Percentiles rank a stretch among this genome's conserved stretches.
phyloP scores from a whole-genome alignment of 2,888 invertebrate genomes.

The Griposia aprilina region DNA sequence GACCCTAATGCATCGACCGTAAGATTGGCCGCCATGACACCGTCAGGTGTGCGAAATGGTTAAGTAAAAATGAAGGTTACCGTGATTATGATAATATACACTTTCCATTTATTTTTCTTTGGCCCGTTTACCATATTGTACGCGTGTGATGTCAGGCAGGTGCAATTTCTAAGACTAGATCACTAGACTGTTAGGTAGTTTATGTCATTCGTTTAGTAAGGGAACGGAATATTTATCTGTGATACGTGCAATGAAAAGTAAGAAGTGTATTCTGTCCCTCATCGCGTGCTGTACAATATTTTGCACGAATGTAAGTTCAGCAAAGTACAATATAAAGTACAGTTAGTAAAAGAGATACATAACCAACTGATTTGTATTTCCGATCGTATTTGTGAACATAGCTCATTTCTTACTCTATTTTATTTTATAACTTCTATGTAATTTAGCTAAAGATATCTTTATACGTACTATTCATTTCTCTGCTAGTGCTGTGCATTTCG shows the following conservation, averaged over 20 bases:
- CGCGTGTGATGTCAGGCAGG: not conserved
- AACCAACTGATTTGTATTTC: too few relatives aligned
- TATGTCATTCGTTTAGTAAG: not conserved
- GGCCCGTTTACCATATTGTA: not conserved
- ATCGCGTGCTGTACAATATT: not conserved
- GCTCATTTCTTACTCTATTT: too few relatives aligned
- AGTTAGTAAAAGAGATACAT: not conserved
- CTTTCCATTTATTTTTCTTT: not conserved
- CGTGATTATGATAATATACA: conserved; percentile 16
- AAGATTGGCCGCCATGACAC: conserved; percentile 3
- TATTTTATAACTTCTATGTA: too few relatives aligned
- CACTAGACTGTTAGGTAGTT: not conserved
- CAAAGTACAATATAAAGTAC: too few relatives aligned
- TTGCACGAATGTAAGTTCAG: not conserved
- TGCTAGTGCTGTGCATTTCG: not conserved
- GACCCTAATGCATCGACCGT: conserved; percentile 34
- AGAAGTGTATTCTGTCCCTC: too few relatives aligned
- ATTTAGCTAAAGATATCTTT: too few relatives aligned
- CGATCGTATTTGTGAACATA: too few relatives aligned
- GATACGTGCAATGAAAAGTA: not conserved
- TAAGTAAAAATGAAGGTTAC: not conserved
- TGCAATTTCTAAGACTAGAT: too few relatives aligned
- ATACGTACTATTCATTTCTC: too few relatives aligned
- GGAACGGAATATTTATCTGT: not conserved
- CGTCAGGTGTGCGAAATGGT: conserved; percentile 14